phyloP scores from a whole-genome alignment of 2,888 invertebrate species.

The Drosophila falleni region DNA sequence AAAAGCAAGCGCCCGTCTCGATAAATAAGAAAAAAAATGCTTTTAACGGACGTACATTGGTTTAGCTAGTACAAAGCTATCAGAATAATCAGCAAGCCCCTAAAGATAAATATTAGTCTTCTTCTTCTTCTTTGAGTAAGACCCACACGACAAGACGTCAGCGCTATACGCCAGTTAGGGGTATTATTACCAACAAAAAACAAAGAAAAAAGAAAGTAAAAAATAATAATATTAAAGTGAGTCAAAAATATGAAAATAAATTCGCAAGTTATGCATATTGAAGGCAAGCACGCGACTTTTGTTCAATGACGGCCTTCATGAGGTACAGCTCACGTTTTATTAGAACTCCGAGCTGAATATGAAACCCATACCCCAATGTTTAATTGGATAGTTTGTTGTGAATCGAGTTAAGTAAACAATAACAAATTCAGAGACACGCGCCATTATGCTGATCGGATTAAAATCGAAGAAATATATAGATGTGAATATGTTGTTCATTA shows the following conservation, averaged over 20 bases:
- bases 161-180: not conserved
- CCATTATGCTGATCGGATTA: constrained; percentile 10
- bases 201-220: not conserved
- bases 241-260: not conserved
- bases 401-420: constrained; percentile 13
- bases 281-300: constrained; percentile 47
- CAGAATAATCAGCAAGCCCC: too few relatives aligned
- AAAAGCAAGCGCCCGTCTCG: too few relatives aligned
- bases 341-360: constrained; percentile 5
- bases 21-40: too few relatives aligned
- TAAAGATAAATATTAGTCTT: not conserved
- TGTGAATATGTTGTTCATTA: not conserved
- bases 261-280: constrained; percentile 23
- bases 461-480: not conserved
- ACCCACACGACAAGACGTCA: not conserved
- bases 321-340: constrained; percentile 28
- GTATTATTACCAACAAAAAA: not conserved
- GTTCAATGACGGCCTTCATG: constrained; percentile 28
- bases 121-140: not conserved
- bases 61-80: not conserved
- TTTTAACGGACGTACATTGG: too few relatives aligned
- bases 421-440: constrained; percentile 24
- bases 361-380: constrained; percentile 6
- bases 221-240: not conserved
- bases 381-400: constrained; percentile 32